Base-by-base conservation (phyloP, 2,113 vertebrate species). In the Corynorhinus townsendii region DNA sequence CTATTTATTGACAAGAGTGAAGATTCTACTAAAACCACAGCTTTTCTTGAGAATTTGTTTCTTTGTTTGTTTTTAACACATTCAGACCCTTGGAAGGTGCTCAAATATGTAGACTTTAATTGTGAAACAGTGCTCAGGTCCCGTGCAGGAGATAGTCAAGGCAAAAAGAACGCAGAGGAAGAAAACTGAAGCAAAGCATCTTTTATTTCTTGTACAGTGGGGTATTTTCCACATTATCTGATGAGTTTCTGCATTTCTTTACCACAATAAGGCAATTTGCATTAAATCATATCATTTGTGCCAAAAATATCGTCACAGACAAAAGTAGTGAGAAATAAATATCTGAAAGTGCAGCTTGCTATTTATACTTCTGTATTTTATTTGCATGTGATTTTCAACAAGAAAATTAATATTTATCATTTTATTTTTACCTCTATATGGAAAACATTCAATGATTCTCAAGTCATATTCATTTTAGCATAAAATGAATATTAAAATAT, bases 291-390 rank as follows among this genome's bases (percentile, higher is more conserved):
- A 33, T 45, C 10, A 19, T 69, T 47, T 30, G 35, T 95, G n/a
- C 11, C 87, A 26, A 86, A 81, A 93, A 93, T 83, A 91, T 2
- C 68, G 49, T 82, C 52, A 77, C 0, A 79, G 73, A 47, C 8
- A 79, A 5, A 79, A 84, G 20, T 54, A 86, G n/a, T 84, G 22
- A 76, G 52, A 93, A 80, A 14, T 30, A 75, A 82, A 6, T 79
- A 73, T 40, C 26, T 75, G 40, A 40, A 88, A 86, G 3, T 56
- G 15, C 35, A 89, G 40, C 14, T 82, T 64, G 9, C n/a, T 91
- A 52, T 40, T 94, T 20, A 89, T 59, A 80, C 86, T 91, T 92
- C 59, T 83, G 11, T 73, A 40, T 89, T 86, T 68, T 62, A 90
- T 89, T 94, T 94, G 35, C 7, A 62, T 86, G 43, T 59, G 15